These are phyloP conservation scores for Leptopilina myrica DNA, from an alignment of 2,888 invertebrate species.

Conservation along the genomic window DNA sequence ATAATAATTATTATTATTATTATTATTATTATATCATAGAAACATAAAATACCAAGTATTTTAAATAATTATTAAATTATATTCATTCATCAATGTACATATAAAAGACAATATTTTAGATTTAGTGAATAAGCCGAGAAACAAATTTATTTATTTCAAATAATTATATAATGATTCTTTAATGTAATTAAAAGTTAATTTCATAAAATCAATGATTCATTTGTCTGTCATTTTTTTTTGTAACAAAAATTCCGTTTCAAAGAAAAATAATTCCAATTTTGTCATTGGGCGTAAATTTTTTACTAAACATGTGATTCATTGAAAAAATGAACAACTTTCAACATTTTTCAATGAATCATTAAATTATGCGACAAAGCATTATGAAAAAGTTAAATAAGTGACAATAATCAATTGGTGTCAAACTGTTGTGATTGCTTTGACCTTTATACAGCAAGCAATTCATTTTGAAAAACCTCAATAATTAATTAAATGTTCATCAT, in stretches of 20 bases:
- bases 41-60: not conserved
- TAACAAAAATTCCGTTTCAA: too few species aligned
- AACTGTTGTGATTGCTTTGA: slow-evolving; percentile 27
- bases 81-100: too few species aligned
- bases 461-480: slow-evolving; percentile 8
- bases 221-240: not conserved
- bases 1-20: not conserved
- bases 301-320: not conserved
- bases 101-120: too few species aligned
- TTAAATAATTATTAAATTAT: not conserved
- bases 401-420: slow-evolving; percentile 35
- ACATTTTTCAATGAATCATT: too few species aligned
- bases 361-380: not conserved
- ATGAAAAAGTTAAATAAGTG: slow-evolving; percentile 10
- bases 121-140: too few species aligned
- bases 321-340: not conserved
- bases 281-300: too few species aligned
- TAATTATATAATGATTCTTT: too few species aligned
- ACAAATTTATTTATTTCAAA: too few species aligned
- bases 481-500: not conserved
- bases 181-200: too few species aligned
- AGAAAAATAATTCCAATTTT: too few species aligned
- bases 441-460: slow-evolving; percentile 15
- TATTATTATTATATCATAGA: too few species aligned
- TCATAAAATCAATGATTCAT: not conserved